phyloP scores from a whole-genome alignment of 2,888 invertebrate species.

The Capitulum mitella region DNA sequence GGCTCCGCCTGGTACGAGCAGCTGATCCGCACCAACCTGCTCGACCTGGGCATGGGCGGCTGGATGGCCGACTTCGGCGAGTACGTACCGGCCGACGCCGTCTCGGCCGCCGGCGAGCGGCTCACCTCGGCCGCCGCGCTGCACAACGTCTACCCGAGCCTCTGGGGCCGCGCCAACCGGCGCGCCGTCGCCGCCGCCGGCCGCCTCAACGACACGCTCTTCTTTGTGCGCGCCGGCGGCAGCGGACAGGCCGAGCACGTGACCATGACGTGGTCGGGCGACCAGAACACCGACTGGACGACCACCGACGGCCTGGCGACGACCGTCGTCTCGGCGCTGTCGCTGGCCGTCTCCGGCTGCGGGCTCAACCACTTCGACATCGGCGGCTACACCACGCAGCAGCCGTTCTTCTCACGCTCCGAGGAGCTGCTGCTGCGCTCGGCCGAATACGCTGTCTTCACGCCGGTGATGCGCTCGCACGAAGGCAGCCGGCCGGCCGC shows the following conservation, averaged over 20 bases:
- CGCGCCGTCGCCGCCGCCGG: constrained; percentile 30
- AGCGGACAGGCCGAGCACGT: constrained; percentile 33
- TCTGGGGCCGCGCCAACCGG: constrained; percentile 37
- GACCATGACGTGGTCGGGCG: constrained; percentile 38
- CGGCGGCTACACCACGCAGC: constrained; percentile 38
- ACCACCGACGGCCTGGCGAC: constrained; percentile 37
- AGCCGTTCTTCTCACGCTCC: constrained; percentile 34
- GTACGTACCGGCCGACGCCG: constrained; percentile 36
- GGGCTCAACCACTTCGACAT: constrained; percentile 39
- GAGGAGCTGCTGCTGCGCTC: constrained; percentile 38
- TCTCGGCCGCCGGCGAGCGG: constrained; percentile 25
- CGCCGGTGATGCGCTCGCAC: constrained; percentile 39
- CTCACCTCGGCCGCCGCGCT: constrained; percentile 28
- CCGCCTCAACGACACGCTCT: constrained; percentile 34
- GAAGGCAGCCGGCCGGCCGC: constrained; percentile 38
- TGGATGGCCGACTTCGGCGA: constrained; percentile 40
- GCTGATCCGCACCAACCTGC: constrained; percentile 34
- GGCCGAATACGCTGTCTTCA: constrained; percentile 38
- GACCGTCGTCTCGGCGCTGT: constrained; percentile 37
- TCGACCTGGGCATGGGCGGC: constrained; percentile 37
- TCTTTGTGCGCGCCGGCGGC: constrained; percentile 37
- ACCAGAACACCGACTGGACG: constrained; percentile 39
- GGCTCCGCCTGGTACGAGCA: constrained; percentile 43
- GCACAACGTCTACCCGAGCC: constrained; percentile 36
- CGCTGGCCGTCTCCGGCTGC: constrained; percentile 37